phyloP scores from a whole-genome alignment of 2,113 vertebrate species.

The Micronycteris hirsuta region DNA sequence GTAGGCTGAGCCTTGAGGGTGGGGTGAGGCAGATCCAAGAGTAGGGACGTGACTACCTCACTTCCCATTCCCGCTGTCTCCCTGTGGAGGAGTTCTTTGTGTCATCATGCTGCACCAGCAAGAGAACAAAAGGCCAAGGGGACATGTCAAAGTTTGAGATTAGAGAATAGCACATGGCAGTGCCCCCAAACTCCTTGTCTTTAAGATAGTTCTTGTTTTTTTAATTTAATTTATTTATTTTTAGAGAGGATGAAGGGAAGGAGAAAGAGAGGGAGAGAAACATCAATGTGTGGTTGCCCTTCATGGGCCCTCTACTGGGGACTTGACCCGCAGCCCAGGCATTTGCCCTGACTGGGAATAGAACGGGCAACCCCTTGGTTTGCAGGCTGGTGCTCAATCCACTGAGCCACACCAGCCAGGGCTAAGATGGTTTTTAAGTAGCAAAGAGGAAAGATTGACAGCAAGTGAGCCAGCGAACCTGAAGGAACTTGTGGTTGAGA shows the following conservation, averaged over 20 bases:
- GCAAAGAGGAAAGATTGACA: neutral
- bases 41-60: neutral
- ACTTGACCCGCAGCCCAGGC: no score
- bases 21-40: neutral
- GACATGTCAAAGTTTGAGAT: neutral
- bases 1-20: neutral
- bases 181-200: neutral
- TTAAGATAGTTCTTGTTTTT: neutral
- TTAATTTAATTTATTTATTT: no score
- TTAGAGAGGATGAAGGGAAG: no score
- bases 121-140: neutral
- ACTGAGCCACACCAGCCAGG: no score
- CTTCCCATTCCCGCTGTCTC: neutral
- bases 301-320: no score
- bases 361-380: no score
- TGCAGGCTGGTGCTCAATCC: no score
- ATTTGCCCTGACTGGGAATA: no score
- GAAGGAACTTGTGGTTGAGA: neutral
- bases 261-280: no score
- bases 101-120: neutral
- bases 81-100: neutral
- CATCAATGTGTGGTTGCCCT: no score
- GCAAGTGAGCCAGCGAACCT: neutral
- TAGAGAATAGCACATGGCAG: neutral
- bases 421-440: no score